Conservation (phyloP, 2,888 invertebrate genomes). For the Dysmachus trigonus region DNA sequence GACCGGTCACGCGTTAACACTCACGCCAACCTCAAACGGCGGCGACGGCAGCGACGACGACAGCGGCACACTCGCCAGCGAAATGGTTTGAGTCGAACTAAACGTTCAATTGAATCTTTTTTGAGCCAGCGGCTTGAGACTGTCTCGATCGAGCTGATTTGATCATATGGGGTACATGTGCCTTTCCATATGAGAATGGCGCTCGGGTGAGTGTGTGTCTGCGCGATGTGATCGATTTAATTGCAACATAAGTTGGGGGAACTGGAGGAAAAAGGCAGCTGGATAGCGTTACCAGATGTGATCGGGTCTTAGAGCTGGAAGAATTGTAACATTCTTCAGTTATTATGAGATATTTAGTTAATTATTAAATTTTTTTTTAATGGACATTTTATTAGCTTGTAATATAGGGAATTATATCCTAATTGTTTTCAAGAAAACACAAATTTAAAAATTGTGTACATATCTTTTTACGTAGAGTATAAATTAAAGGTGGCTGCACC, state of each 20-base stretch:
- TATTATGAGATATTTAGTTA: not conserved
- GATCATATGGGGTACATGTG: slow-evolving; percentile 24
- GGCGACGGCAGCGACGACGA: not conserved
- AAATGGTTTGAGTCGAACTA: slow-evolving; percentile 23
- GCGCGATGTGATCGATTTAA: slow-evolving; percentile 21
- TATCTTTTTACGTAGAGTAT: no score
- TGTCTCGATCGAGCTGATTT: not conserved
- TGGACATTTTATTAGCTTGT: not conserved
- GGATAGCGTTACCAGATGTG: not conserved
- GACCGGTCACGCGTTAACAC: slow-evolving; percentile 1
- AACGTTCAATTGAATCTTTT: slow-evolving; percentile 38
- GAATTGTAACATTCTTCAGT: not conserved
- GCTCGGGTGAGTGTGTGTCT: not conserved
- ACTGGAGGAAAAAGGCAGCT: not conserved
- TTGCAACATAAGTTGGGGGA: slow-evolving; percentile 4
- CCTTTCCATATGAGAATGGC: slow-evolving; percentile 6
- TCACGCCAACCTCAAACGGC: not conserved
- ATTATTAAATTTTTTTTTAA: not conserved
- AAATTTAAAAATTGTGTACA: no score
- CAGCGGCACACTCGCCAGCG: not conserved
- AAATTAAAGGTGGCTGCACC: no score
- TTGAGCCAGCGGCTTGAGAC: not conserved
- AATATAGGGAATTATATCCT: no score
- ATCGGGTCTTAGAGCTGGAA: not conserved
- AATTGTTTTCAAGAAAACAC: no score